Evolutionary conservation across 2,797 vertebrate genomes (phyloP).

Genomic region (Tolypeutes matacus): DNA sequence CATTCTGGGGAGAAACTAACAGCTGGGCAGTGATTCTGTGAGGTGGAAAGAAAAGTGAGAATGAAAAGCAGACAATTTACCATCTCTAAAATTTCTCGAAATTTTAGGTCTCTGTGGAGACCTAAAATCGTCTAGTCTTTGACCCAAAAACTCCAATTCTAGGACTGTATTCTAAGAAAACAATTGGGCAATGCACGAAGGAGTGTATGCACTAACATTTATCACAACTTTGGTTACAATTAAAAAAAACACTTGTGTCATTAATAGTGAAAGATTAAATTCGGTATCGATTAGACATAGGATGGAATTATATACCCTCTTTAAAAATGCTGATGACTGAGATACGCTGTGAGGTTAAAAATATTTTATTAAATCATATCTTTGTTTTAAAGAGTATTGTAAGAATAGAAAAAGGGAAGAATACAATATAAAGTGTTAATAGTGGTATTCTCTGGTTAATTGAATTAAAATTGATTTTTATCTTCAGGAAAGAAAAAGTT

Average conservation of each 20-base stretch:
- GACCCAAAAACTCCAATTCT: not conserved
- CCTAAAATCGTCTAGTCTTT: not conserved
- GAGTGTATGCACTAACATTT: not conserved
- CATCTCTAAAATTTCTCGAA: no score
- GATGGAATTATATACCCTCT: not conserved
- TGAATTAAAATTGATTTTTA: slow-evolving; percentile 53
- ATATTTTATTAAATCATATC: not conserved
- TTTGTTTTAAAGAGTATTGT: not conserved
- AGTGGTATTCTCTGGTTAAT: not conserved
- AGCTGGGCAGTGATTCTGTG: not conserved
- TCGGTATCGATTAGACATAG: slow-evolving; percentile 36
- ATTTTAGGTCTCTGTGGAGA: no score
- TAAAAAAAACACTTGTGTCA: slow-evolving; percentile 6
- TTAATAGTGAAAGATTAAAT: not conserved
- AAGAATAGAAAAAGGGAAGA: not conserved
- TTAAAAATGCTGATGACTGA: not conserved
- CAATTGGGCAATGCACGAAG: not conserved
- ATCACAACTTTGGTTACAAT: not conserved
- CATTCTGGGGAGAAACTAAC: not conserved
- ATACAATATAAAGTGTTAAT: not conserved
- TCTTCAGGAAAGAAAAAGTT: not conserved
- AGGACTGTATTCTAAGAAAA: not conserved
- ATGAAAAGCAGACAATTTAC: not conserved
- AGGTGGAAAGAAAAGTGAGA: not conserved
- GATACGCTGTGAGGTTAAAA: not conserved